These are phyloP conservation scores for Mystacides longicornis DNA, from an alignment of 2,888 invertebrate genomes.

Conservation along the genomic window DNA sequence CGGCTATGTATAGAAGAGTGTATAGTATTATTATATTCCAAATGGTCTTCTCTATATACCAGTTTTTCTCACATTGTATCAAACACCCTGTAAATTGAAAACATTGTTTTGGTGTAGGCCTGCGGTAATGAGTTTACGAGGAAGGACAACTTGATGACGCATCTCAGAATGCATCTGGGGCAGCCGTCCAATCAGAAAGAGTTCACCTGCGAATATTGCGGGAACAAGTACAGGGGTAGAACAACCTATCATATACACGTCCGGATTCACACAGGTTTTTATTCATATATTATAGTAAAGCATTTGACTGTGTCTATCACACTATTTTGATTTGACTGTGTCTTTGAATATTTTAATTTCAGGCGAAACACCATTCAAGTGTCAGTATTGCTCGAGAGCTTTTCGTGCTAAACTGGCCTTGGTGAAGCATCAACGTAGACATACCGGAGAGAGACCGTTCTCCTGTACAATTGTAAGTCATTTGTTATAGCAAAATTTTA, in stretches of 20 bases:
- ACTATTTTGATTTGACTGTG: background rate
- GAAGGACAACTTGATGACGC: slow-evolving; percentile 65
- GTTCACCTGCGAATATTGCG: slow-evolving; percentile 56
- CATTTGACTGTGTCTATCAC: background rate
- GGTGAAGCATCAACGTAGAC: slow-evolving; percentile 63
- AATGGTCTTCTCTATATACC: too few species aligned
- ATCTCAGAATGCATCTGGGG: slow-evolving; percentile 61
- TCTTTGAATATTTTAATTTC: slow-evolving; percentile 46
- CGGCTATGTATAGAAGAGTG: too few species aligned
- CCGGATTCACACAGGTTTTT: slow-evolving; percentile 32
- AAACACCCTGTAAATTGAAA: too few species aligned
- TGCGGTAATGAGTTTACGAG: slow-evolving; percentile 49
- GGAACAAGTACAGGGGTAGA: slow-evolving; percentile 57
- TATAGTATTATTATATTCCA: too few species aligned
- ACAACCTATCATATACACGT: slow-evolving; percentile 45
- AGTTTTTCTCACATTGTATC: too few species aligned
- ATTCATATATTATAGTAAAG: background rate
- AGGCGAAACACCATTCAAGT: slow-evolving; percentile 58
- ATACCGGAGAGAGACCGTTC: slow-evolving; percentile 59
- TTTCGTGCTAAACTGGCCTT: slow-evolving; percentile 69
- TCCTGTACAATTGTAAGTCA: slow-evolving; percentile 51
- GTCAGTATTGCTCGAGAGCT: slow-evolving; percentile 65
- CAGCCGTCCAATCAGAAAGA: slow-evolving; percentile 49
- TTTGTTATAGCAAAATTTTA: too few species aligned
- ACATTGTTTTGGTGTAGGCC: slow-evolving; percentile 34